Base-by-base conservation (phyloP, 2,797 vertebrate species). In the Lindbergichthys nudifrons region DNA sequence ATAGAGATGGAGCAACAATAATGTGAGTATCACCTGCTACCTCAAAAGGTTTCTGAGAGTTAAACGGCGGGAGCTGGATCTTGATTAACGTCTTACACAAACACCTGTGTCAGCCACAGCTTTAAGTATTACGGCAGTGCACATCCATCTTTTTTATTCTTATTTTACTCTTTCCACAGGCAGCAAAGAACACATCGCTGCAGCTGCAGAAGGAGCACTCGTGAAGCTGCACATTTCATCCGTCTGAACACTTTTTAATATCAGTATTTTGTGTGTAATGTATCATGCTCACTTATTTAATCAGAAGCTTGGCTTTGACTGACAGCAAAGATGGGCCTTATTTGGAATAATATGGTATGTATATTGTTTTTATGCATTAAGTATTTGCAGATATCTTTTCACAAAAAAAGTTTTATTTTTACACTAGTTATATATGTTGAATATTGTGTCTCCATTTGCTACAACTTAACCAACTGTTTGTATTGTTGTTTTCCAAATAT, bases 301-400 rank as follows among this genome's bases (percentile, higher is more conserved):
- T 87, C 80, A 14, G 66, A 88, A 76, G 69, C 72, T 87, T 90
- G 46, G 66, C 73, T 85, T 83, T 80, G 73, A 89, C 59, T 61
- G 71, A 82, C 65, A 79, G 77, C 70, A 86, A 78, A 84, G 70
- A 84, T 73, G 72, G 66, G 79, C 74, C 39, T 67, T 86, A 73
- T 81, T 79, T 84, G 70, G 43, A 80, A 83, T 61, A 80, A 87
- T 83, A 79, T 92, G 79, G 71, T 90, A 51, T 92, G 82, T 92
- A 91, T 87, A 93, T 92, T 81, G 83, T 88, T 83, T 88, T 81
- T 73, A 85, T 86, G 76, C 62, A 11, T 83, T 87, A 81, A 77
- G 61, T 83, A 83, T 79, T 26, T 86, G 67, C 80, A 88, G 61
- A 84, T 90, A 87, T 82, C 62, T 80, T 84, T 83, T 80, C 43